These are phyloP conservation scores for Brachionus rotundiformis DNA, from an alignment of 1,140 invertebrate genomes.

Conservation along the genomic window DNA sequence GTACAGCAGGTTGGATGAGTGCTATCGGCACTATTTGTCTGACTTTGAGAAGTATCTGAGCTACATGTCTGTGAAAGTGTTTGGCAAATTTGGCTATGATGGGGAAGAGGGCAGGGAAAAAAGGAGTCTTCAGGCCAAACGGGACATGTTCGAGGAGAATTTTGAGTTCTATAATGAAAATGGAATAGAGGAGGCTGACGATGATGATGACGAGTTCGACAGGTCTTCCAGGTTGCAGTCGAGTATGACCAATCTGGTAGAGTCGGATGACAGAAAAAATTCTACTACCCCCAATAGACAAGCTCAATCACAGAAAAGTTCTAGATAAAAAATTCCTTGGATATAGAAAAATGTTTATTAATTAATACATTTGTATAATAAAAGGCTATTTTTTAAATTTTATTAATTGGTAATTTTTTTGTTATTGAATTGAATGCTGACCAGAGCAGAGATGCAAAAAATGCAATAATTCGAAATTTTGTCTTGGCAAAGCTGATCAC, in stretches of 20 bases:
- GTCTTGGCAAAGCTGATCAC: too few species aligned
- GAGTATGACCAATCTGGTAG: background rate
- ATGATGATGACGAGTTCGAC: background rate
- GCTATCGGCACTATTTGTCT: slow-evolving; percentile 18
- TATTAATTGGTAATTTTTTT: too few species aligned
- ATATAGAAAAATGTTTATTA: background rate
- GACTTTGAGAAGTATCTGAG: slow-evolving; percentile 36
- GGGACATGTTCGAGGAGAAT: slow-evolving; percentile 28
- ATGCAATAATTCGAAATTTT: too few species aligned
- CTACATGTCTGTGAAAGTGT: background rate
- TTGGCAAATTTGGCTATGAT: background rate
- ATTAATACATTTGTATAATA: too few species aligned
- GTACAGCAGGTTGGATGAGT: background rate
- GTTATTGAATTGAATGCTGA: too few species aligned
- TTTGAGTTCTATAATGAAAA: slow-evolving; percentile 12
- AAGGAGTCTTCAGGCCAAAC: background rate
- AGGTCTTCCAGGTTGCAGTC: background rate
- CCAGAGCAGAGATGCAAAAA: too few species aligned
- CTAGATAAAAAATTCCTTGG: background rate
- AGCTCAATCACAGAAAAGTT: background rate
- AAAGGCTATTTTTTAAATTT: too few species aligned
- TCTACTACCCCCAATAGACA: too few species aligned
- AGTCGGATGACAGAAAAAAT: background rate
- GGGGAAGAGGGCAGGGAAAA: background rate
- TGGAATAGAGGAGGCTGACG: background rate